A percentile compares a stretch with the other conserved stretches of the same genome.
These are phyloP conservation scores for Podarcis lilfordi DNA, from an alignment of 2,797 vertebrate species.

Conservation along the genomic window DNA sequence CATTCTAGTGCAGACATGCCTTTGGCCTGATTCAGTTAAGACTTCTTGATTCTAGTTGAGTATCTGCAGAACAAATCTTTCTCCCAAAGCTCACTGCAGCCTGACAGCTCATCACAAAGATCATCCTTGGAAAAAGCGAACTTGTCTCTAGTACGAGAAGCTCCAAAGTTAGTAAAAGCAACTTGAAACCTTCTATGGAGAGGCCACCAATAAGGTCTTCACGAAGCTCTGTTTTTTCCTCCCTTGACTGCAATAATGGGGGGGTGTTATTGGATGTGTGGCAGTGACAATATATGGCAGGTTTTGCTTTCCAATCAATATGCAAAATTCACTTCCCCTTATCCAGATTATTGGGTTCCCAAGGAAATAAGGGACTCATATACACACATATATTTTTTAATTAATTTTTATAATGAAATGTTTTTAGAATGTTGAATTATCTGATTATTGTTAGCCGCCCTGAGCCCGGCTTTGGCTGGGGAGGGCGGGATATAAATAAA, in stretches of 20 bases:
- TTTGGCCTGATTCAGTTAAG: no score
- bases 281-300: neutral
- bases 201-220: neutral
- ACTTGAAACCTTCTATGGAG: neutral
- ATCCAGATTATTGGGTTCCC: no score
- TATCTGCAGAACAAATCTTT: neutral
- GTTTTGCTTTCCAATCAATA: neutral
- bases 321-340: neutral
- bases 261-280: no score
- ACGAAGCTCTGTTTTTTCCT: neutral
- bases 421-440: no score
- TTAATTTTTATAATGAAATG: no score
- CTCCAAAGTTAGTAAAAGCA: neutral
- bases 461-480: no score
- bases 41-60: neutral
- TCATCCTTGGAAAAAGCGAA: neutral
- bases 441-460: no score
- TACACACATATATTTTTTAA: neutral
- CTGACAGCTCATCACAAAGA: neutral
- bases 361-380: no score
- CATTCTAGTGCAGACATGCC: neutral
- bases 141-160: neutral
- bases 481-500: no score
- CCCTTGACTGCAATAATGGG: neutral
- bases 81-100: neutral